These are phyloP conservation scores for Acrossocheilus fasciatus DNA, from an alignment of 2,797 vertebrate species.

Conservation along the genomic window DNA sequence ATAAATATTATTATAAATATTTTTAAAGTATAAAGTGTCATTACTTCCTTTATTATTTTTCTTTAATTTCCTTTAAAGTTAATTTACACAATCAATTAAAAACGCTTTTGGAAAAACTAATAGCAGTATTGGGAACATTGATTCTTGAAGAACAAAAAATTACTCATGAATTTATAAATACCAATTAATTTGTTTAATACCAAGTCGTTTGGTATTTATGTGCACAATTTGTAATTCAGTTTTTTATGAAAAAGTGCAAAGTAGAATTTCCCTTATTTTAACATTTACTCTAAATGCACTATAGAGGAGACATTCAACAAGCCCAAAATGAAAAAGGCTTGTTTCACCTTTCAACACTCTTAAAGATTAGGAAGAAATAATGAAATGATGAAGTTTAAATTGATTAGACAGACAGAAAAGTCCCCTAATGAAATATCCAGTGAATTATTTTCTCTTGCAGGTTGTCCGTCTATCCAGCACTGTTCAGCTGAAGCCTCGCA, in stretches of 20 bases:
- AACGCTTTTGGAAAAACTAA: neutral
- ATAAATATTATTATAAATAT: too few species aligned
- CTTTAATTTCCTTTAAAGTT: too few species aligned
- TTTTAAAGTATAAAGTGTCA: too few species aligned
- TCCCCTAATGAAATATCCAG: neutral
- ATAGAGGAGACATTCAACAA: neutral
- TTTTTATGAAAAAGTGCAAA: neutral
- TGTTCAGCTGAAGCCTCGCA: constrained; percentile 87
- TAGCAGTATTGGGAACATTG: neutral
- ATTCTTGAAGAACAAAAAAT: too few species aligned
- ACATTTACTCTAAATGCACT: neutral
- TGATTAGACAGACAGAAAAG: neutral
- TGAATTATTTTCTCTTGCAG: constrained; percentile 65
- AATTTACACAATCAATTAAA: neutral
- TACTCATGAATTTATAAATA: neutral
- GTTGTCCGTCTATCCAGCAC: constrained; percentile 89
- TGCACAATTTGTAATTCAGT: neutral
- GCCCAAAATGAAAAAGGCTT: neutral
- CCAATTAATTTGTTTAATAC: neutral
- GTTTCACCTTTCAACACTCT: neutral
- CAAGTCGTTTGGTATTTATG: neutral
- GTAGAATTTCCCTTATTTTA: neutral
- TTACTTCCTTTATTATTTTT: too few species aligned
- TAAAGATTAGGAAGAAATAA: neutral
- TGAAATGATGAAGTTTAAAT: neutral